Base-by-base conservation (phyloP, 2,888 invertebrate species). In the Formica aserva region DNA sequence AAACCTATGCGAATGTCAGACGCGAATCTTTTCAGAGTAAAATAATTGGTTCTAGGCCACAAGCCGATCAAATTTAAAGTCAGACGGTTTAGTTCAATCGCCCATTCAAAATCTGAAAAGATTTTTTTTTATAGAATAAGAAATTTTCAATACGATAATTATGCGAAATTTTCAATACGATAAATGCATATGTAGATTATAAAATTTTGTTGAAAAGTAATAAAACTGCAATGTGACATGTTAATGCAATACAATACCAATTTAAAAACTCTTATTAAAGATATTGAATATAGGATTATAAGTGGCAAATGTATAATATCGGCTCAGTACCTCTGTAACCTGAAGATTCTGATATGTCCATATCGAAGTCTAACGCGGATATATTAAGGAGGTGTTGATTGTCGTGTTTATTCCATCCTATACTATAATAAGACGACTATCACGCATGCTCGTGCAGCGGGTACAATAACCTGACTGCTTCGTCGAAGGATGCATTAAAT, bases 41-140 rank as follows among this genome's bases (percentile, higher is more conserved):
- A 11, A 22, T 67, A 18, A 1, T 66, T 55, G 1, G 0, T 26
- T 11, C 1, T 11, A 5, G 85, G 82, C 85, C 86, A 86, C 15
- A 83, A 29, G 11, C 26, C 26, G 26, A 26, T 26, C 26, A 26
- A 26, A 26, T 26, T 26, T 26, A 26, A 26, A 26, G 26, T 85
- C 26, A 26, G 26, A 26, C 26, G 26, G 1, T 26, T 26, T 1
- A 26, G 26, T 26, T 26, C 26, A 26, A 26, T 26, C 26, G 26
- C 26, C 26, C 26, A 26, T 26, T 26, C 26, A 26, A 26, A 26
- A 26, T 26, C 26, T 26, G 26, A 26, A 26, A 26, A 1, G 1
- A 26, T 26, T 26, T 26, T 26, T 26, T 26, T 26, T 26, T 26
- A 26, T 26, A 26, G 26, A 26, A 26, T 26, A 26, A 26, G 1